These are phyloP conservation scores for Jaculus jaculus DNA, from an alignment of 2,113 vertebrate genomes.

Conservation along the genomic window DNA sequence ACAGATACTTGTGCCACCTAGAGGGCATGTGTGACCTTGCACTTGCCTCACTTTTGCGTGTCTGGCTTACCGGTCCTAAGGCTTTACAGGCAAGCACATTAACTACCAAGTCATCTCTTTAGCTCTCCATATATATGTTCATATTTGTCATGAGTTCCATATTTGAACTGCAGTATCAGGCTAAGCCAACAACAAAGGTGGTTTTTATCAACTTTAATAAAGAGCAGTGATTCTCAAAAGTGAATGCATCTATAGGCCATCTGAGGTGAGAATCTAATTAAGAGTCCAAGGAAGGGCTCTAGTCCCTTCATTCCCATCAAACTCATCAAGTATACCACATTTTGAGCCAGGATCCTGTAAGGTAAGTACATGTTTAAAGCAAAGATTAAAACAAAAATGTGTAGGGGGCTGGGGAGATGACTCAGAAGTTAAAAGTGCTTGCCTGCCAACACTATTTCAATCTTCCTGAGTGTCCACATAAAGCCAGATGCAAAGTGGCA, in stretches of 20 bases:
- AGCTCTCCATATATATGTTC: neutral
- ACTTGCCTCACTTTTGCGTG: no score
- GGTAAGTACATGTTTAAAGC: neutral
- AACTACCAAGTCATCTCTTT: no score
- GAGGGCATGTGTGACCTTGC: no score
- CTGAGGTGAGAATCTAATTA: conserved; percentile 21
- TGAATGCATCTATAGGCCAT: neutral
- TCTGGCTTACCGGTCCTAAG: no score
- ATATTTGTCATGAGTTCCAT: neutral
- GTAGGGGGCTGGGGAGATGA: no score
- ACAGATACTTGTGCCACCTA: no score
- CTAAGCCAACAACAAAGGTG: neutral
- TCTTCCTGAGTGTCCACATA: no score
- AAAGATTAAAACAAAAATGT: neutral
- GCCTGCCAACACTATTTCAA: no score
- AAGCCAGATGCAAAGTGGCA: no score
- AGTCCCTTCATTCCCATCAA: conserved; percentile 36
- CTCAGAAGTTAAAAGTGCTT: no score
- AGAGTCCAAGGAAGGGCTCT: neutral
- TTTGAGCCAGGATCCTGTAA: neutral
- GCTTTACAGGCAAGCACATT: no score
- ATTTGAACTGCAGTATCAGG: conserved; percentile 22
- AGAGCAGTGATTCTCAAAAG: conserved; percentile 14
- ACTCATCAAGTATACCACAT: neutral
- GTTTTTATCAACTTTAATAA: conserved; percentile 18